These are phyloP conservation scores for Pentalonia nigronervosa DNA, from an alignment of 1,140 invertebrate species.

Conservation along the genomic window DNA sequence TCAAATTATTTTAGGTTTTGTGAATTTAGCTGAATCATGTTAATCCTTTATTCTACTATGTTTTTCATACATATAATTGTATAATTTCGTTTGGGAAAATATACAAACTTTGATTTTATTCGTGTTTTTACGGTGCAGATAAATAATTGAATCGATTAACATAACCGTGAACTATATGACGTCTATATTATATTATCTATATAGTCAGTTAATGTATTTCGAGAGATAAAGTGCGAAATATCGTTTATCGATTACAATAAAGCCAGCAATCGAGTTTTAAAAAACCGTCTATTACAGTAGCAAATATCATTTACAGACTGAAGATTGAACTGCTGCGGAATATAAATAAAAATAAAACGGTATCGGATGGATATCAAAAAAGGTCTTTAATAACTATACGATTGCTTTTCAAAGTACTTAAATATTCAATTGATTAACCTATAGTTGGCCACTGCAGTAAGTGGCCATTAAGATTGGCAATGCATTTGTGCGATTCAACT, in stretches of 20 bases:
- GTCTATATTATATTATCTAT: not conserved
- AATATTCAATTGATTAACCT: conserved; percentile 37
- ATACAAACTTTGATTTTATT: not conserved
- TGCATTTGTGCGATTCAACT: conserved; percentile 3
- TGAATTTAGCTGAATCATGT: not conserved
- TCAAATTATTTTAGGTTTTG: not conserved
- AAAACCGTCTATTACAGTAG: not conserved
- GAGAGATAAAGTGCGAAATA: not conserved
- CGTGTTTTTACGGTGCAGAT: not conserved
- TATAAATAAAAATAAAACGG: conserved; percentile 15
- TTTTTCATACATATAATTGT: not conserved
- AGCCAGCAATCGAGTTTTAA: not conserved
- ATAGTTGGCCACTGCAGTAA: not conserved
- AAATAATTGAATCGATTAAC: conserved; percentile 1
- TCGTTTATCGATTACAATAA: not conserved
- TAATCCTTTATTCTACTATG: not conserved
- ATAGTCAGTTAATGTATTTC: not conserved
- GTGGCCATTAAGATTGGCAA: conserved; percentile 51
- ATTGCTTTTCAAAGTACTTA: conserved; percentile 11
- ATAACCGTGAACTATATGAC: not conserved
- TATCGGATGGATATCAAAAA: not conserved
- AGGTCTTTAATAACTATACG: conserved; percentile 16
- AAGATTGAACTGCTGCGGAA: too few species aligned
- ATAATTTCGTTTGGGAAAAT: not conserved
- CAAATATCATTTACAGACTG: not conserved